A percentile compares a stretch with the other conserved stretches of the same genome.
These are phyloP conservation scores for Cygnus olor DNA, from an alignment of 2,797 vertebrate genomes.

Conservation along the genomic window DNA sequence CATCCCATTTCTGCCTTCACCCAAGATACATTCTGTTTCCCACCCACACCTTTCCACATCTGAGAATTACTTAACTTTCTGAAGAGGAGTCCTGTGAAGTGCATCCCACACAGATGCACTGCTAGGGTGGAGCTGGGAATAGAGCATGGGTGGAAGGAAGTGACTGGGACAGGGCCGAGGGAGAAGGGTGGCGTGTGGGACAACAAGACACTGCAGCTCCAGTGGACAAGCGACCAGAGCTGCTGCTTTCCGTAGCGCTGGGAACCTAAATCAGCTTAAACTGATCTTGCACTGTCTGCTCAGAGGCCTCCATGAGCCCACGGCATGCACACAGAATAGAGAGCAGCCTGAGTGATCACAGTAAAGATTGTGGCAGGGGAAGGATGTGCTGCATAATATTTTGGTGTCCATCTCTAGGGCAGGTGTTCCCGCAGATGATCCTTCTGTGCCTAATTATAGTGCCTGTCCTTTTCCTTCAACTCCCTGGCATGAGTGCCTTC, in stretches of 20 bases:
- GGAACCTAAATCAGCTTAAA: not conserved
- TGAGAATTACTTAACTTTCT: slow-evolving; percentile 55
- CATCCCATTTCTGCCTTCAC: slow-evolving; percentile 36
- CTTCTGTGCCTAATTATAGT: not conserved
- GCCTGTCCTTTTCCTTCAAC: not conserved
- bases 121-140: slow-evolving; percentile 41
- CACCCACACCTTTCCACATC: slow-evolving; percentile 33
- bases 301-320: not conserved
- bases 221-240: not conserved
- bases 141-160: slow-evolving; percentile 23
- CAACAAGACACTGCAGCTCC: not conserved
- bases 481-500: not conserved
- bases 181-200: not conserved
- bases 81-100: slow-evolving; percentile 62
- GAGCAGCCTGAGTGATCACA: not conserved
- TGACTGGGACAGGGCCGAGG: not conserved
- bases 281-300: not conserved
- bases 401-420: not conserved
- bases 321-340: not conserved
- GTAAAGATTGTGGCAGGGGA: not conserved
- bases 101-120: slow-evolving; percentile 37
- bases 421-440: not conserved
- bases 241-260: not conserved
- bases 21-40: slow-evolving; percentile 38
- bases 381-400: not conserved